Base-by-base conservation (phyloP, 2,797 vertebrate genomes). In the Naso thynnoides region DNA sequence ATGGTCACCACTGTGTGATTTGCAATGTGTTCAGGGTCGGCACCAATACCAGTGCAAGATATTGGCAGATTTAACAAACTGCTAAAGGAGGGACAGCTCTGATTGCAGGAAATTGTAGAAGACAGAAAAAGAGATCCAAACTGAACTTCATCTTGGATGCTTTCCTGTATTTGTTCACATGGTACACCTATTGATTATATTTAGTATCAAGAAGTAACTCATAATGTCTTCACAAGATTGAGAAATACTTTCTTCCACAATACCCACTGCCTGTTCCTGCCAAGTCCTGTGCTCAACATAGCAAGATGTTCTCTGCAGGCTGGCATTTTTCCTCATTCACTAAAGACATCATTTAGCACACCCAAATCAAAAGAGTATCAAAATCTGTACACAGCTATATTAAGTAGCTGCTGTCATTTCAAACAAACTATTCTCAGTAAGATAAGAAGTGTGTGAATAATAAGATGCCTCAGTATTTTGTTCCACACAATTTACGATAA, bases 1-100 rank as follows among this genome's bases (percentile, higher is more conserved):
- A 57, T 6, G 27, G 15, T 72, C 65, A 64, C 47, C 42, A 11
- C 38, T 39, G 27, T 67, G 56, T 26, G 16, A 31, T 10, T 41
- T 39, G 15, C 15, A 18, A 27, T 67, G 26, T 52, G 26, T 41
- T 53, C 33, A 45, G 52, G 61, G 54, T 48, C 29, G 3, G 27
- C n/a, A 48, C 13, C 42, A 26, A 53, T 19, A 31, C 13, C 1
- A n/a, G 44, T 13, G 27, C 36, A 49, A 39, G 15, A 53, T 27
- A 5, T 18, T 52, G 41, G 14, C 27, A 66, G 33, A 60, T 14
- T 67, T 44, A 31, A 49, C 24, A 26, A 70, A 48, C 10, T 21
- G 56, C 3, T 23, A 11, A 24, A 27, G 74, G 59, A 47, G 6
- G 15, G 6, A 70, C 36, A 18, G 8, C n/a, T 75, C 41, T 27